Base-by-base conservation (phyloP, 2,113 vertebrate genomes). In the Ophthalmolycus amberensis region DNA sequence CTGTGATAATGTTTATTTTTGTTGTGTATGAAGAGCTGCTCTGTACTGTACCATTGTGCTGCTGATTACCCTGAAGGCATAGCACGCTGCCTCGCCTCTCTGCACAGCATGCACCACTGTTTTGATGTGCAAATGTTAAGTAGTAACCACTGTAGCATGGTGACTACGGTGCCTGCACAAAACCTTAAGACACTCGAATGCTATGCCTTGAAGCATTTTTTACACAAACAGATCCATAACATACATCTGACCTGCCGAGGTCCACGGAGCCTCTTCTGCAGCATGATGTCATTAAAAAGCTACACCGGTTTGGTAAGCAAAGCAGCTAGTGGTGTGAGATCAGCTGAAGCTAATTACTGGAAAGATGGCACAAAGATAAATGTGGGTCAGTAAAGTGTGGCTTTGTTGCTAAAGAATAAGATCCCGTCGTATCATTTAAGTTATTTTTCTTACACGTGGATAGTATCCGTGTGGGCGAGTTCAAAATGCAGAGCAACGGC, bases 51-150 rank as follows among this genome's bases (percentile, higher is more conserved):
- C 22, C 64, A 83, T 56, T 79, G 71, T 72, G 79, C 58, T 79
- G 25, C 32, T 40, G 29, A 65, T 76, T 77, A 77, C 71, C 83
- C 52, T 40, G 46, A 74, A 81, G 79, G 76, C 68, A 75, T 34
- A 27, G 59, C 34, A 37, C n/a, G 67, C 32, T 77, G 60, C 58
- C 62, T 72, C 22, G 32, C 67, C 60, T 79, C 63, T 25, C 56
- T 75, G 67, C 37, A 3, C 73, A 25, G 44, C 32, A 15, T 38
- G 68, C 64, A 56, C 65, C 80, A 79, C 50, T 81, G 83, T 77
- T 86, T 68, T 83, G 64, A 88, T 84, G 75, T 81, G 58, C 38
- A 79, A 71, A 56, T 84, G 40, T 38, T 84, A 71, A 60, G 73
- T 79, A 85, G 85, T 69, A 84, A 48, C 72, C 22, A 65, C 59